Evolutionary conservation across 2,888 invertebrate species (phyloP), one percentile per base, ranked within the genome.

Genomic region (Drepanosiphum platanoidis): DNA sequence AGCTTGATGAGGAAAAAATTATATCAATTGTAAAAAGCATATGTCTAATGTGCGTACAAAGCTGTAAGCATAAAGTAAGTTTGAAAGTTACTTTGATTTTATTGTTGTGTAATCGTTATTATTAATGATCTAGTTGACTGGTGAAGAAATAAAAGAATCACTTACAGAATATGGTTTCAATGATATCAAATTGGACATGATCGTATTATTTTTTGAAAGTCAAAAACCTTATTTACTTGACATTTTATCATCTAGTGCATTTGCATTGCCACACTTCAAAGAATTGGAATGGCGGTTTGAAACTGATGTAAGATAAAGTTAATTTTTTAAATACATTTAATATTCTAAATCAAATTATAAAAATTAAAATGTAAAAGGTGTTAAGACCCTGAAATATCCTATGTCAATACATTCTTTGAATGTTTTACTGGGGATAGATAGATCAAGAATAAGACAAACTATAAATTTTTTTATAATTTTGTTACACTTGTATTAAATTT

Each of bases 211-310:
- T 84, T 66, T 68, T 18, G 83, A 68, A 84, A 84, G 68, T 30
- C 74, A 75, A 66, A 84, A 84, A 68, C 68, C 83, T 8, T 36
- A 84, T 52, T 52, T 84, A 68, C 15, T 75, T 22, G 75, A 84
- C 27, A 84, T 84, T 84, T 58, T 84, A 9, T 75, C 64, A 46
- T 84, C 75, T 22, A 84, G 83, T 68, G 83, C 83, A 30, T 84
- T 84, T 30, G 83, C 34, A 58, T 77, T 86, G 1, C 81, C 86
- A 66, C 81, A 86, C 34, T 86, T 86, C 15, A 86, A 82, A n/a
- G 86, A 86, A 64, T 52, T 86, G 18, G 80, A 86, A n/a, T 86
- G 86, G 86, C 80, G 86, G 46, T 86, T 82, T 75, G 86, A 86
- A 86, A 81, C 86, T 30, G 81, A 86, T 52, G 86, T 86, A 86